Evolutionary conservation across 2,797 vertebrate genomes (phyloP).

Genomic region (Valencia hispanica): DNA sequence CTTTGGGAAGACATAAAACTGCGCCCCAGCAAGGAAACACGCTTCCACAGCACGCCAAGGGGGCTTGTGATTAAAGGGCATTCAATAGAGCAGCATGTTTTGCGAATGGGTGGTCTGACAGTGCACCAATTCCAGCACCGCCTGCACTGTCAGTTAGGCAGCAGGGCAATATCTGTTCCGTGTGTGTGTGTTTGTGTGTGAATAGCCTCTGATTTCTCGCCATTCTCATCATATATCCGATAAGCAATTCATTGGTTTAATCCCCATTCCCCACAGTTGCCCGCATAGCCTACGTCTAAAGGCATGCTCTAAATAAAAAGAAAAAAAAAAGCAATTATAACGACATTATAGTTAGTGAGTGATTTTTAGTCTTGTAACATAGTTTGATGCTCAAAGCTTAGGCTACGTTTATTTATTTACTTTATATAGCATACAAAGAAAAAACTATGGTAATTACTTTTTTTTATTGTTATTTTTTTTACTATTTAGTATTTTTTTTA

Average conservation of each 20-base stretch:
- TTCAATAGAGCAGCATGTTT: constrained; percentile 57
- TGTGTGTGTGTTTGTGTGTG: constrained; percentile 10
- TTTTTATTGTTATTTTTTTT: no score
- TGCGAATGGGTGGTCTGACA: constrained; percentile 30
- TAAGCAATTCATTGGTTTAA: background rate
- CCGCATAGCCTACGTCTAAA: background rate
- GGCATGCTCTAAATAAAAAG: background rate
- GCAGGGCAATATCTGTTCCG: background rate
- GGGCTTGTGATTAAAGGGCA: constrained; percentile 55
- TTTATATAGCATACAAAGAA: background rate
- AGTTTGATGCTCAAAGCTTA: background rate
- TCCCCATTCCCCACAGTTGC: background rate
- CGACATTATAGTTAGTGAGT: background rate
- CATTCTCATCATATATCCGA: background rate
- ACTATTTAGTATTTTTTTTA: no score
- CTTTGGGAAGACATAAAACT: constrained; percentile 55
- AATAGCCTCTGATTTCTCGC: background rate
- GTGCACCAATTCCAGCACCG: constrained; percentile 14
- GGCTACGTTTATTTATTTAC: background rate
- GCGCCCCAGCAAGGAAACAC: constrained; percentile 41
- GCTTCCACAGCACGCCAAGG: constrained; percentile 22
- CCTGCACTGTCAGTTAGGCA: constrained; percentile 20
- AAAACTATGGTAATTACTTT: background rate
- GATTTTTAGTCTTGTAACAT: background rate
- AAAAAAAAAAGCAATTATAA: background rate